phyloP scores from a whole-genome alignment of 92 coral and sea anemone genomes.

The Bergia sp. region DNA sequence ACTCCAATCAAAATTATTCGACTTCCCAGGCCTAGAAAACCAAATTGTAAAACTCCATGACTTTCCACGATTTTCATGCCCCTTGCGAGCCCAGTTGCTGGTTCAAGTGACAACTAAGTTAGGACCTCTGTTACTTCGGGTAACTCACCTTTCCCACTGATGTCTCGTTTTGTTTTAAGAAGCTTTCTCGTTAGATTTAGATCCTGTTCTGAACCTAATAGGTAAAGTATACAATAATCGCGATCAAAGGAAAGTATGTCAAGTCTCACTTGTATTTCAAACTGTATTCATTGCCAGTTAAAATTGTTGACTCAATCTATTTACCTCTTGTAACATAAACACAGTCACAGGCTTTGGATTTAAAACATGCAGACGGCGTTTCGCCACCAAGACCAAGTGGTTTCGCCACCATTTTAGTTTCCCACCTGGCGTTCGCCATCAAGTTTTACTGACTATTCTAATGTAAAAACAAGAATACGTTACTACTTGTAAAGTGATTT shows the following conservation, averaged over 20 bases:
- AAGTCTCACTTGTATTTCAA: background rate
- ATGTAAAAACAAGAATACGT: too few species aligned
- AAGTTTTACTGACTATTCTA: too few species aligned
- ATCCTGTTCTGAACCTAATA: slow-evolving; percentile 88
- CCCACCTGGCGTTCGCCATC: too few species aligned
- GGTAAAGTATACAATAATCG: background rate
- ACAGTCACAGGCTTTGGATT: too few species aligned
- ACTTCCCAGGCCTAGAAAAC: background rate
- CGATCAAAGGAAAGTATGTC: background rate
- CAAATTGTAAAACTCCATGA: background rate
- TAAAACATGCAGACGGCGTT: too few species aligned
- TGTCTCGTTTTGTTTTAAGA: slow-evolving; percentile 86
- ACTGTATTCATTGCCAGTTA: background rate
- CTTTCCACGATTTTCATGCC: background rate
- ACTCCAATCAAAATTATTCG: background rate
- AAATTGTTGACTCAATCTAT: too few species aligned
- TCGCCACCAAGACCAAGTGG: too few species aligned
- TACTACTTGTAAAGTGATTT: too few species aligned
- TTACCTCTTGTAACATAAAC: too few species aligned
- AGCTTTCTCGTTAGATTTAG: slow-evolving; percentile 88
- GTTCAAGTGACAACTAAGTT: background rate
- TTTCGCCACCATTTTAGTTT: too few species aligned
- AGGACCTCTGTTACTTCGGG: background rate
- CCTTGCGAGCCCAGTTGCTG: background rate
- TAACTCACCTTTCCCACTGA: slow-evolving; percentile 87